Conservation (phyloP, 2,113 vertebrate species). For the Callipepla californica region DNA sequence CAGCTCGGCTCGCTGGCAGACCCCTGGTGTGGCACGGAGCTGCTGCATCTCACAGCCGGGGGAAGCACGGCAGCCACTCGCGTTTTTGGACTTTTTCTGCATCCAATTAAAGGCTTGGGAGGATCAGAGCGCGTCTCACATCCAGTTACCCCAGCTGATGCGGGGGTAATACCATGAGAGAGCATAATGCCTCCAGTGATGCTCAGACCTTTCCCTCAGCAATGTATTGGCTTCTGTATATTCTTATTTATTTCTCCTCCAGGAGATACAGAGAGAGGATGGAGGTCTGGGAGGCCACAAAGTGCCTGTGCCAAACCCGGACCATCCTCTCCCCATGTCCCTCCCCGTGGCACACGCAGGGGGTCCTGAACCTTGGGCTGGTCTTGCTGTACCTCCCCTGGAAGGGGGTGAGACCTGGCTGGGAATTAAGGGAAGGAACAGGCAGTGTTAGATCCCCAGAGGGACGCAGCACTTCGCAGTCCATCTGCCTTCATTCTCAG, state of each 20-base stretch:
- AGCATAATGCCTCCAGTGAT: neutral
- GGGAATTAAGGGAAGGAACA: neutral
- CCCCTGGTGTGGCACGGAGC: neutral
- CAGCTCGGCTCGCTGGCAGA: neutral
- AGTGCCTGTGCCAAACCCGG: neutral
- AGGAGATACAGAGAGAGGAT: neutral
- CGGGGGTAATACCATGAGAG: neutral
- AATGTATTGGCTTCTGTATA: accelerated
- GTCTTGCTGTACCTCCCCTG: neutral
- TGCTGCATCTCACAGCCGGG: neutral
- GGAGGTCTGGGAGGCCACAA: neutral
- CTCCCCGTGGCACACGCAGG: neutral
- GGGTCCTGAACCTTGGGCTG: neutral
- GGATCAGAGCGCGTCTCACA: slow-evolving; percentile 35
- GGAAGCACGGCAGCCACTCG: slow-evolving; percentile 9
- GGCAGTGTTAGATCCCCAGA: neutral
- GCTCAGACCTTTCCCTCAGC: neutral
- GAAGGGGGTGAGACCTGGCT: neutral
- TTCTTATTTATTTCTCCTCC: neutral
- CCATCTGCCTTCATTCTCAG: neutral
- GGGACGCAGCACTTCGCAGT: slow-evolving; percentile 43
- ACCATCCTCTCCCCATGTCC: neutral
- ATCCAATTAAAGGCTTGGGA: slow-evolving; percentile 64
- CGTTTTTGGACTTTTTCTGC: slow-evolving; percentile 11
- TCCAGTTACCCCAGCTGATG: slow-evolving; percentile 17